Percentiles rank a stretch among this genome's conserved stretches.
These are phyloP conservation scores for Ostrea denselamellosa DNA, from an alignment of 1,140 invertebrate genomes.

Conservation along the genomic window DNA sequence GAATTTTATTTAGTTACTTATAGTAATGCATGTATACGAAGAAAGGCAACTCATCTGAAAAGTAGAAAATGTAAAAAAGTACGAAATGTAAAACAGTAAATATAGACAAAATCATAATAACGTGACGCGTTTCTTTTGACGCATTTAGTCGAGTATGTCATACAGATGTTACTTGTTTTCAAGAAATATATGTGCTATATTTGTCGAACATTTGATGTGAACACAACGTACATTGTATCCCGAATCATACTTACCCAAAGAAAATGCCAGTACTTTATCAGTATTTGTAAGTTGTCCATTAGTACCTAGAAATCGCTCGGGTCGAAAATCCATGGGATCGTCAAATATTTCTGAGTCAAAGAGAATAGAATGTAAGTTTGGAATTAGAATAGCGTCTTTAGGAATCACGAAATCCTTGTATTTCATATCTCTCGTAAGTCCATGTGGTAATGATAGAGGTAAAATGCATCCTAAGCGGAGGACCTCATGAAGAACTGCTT, in stretches of 20 bases:
- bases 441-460: slow-evolving; percentile 72
- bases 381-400: slow-evolving; percentile 9
- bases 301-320: slow-evolving; percentile 80
- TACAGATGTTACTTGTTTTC: too few relatives aligned
- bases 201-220: too few relatives aligned
- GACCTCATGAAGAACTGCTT: slow-evolving; percentile 75
- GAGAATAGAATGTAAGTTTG: slow-evolving; percentile 7
- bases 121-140: too few relatives aligned
- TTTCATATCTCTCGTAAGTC: slow-evolving; percentile 58
- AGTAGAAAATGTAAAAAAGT: too few relatives aligned
- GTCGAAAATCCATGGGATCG: slow-evolving; percentile 86
- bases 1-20: background rate
- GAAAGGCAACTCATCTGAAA: background rate
- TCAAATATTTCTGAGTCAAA: slow-evolving; percentile 14
- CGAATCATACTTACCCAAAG: background rate
- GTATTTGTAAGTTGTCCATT: slow-evolving; percentile 44
- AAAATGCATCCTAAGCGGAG: slow-evolving; percentile 75
- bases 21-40: background rate
- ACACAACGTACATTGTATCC: too few relatives aligned
- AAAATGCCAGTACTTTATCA: slow-evolving; percentile 29
- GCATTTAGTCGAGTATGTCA: too few relatives aligned
- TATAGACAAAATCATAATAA: too few relatives aligned
- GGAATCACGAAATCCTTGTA: slow-evolving; percentile 69
- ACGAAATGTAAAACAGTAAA: too few relatives aligned
- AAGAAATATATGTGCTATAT: too few relatives aligned